Base-by-base conservation (phyloP, 2,797 vertebrate genomes). In the Tinamus major region DNA sequence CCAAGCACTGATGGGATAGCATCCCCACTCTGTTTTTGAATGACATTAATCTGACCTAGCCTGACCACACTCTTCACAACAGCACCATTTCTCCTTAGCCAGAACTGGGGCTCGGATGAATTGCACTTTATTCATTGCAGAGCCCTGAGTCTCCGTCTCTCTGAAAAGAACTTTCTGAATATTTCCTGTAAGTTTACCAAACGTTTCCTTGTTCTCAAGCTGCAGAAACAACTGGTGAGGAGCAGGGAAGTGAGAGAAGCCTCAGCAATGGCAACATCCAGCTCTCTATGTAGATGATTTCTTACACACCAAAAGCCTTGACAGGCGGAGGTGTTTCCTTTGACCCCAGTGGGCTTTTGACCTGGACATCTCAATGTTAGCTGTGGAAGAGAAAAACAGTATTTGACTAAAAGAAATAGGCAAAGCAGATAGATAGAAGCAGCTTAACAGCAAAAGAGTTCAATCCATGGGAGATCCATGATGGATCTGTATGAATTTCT, bases 51-150 rank as follows among this genome's bases (percentile, higher is more conserved):
- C 71, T 93, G 93, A 83, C 92, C 92, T 91, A 16, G 26, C 39
- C 68, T 94, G 92, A 93, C 94, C 95, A 92, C 89, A 74, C 53
- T 82, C 44, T 77, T 90, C 90, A 93, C 70, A 89, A 81, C 55
- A 91, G 77, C 59, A 69, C 90, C 63, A 64, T 63, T 92, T 88
- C 82, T 70, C 69, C 56, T 86, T 35, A 80, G 72, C 63, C 75
- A 87, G 70, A 84, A 72, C 39, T 42, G 72, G 41, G 83, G 42
- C 37, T 58, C 1, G 2, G n/a, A 76, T 93, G 48, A 91, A 90
- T 91, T 81, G 42, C 44, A 79, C 78, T 95, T 96, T 74, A 90
- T 95, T 86, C 89, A 58, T 21, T 67, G n/a, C 48, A 71, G 90
- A 90, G 29, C 63, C 39, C 58, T 79, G 29, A 67, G 29, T 31